Base-by-base conservation (phyloP, 2,888 invertebrate species). In the Drosophila nigricruria region DNA sequence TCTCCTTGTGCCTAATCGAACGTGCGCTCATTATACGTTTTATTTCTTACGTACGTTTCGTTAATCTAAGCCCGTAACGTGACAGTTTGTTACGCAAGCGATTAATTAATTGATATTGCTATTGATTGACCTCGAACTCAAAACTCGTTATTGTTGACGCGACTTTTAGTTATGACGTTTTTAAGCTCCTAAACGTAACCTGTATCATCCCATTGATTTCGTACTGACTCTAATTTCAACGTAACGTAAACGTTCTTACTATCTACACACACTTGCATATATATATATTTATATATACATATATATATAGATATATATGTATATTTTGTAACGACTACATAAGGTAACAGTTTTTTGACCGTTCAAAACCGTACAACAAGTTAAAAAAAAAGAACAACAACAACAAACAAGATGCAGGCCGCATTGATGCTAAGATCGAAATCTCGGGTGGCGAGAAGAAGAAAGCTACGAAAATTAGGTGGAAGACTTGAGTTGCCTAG, bases 401-500 rank as follows among this genome's bases (percentile, higher is more conserved):
- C 81, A 88, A 86, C 87, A 89, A 87, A 89, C 91, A 91, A 92
- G 91, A 97, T 97, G 97, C 97, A 97, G 95, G 97, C 97, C 95
- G 97, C 97, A 94, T 95, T 97, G 94, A 96, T 97, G 95, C 95
- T 97, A 94, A 96, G 97, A 95, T 95, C 96, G 94, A 97, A 97
- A 95, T 96, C 97, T 95, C 96, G 96, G 94, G 96, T 96, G 94
- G 94, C 95, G 92, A 95, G 95, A 94, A 94, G 95, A 94, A 96
- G 96, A 95, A 96, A 96, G 93, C 95, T 95, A 92, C 94, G 95
- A 91, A 94, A 95, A 93, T 94, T 95, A 94, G 96, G 96, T 91
- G 96, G 96, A 91, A 94, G 94, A 93, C 95, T 96, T 91, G 97
- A 97, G 92, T 94, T 97, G 92, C 97, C 97, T 90, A 96, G 96